phyloP scores from a whole-genome alignment of 2,888 invertebrate genomes.

The Nipponacmea schrenckii region DNA sequence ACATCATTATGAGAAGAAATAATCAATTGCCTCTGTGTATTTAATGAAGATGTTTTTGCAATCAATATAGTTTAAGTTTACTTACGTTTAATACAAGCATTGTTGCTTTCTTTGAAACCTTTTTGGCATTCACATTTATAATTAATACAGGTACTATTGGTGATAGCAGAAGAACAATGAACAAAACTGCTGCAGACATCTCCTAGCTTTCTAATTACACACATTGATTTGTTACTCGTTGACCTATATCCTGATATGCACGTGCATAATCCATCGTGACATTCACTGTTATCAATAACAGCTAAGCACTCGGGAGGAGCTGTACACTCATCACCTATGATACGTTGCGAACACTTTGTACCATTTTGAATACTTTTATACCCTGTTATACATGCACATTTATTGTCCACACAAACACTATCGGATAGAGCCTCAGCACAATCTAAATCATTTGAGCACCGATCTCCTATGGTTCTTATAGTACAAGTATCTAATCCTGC shows the following conservation, averaged over 20 bases:
- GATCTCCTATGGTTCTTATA: neutral
- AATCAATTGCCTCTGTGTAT: too few relatives aligned
- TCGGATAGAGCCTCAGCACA: conserved; percentile 12
- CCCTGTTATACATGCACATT: conserved; percentile 16
- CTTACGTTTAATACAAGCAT: conserved; percentile 18
- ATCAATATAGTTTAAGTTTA: neutral
- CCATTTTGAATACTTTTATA: neutral
- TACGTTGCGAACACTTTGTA: neutral
- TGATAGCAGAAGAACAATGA: conserved; percentile 15
- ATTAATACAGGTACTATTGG: conserved; percentile 12
- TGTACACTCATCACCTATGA: neutral
- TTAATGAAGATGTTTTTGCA: too few relatives aligned
- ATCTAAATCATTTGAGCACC: conserved; percentile 12
- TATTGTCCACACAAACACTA: conserved; percentile 14
- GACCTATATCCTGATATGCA: neutral
- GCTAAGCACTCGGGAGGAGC: neutral
- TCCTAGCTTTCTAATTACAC: neutral
- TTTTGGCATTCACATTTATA: conserved; percentile 10
- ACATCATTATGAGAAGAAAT: too few relatives aligned
- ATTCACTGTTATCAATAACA: neutral
- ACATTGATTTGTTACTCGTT: neutral
- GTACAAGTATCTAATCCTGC: neutral
- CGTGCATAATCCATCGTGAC: neutral
- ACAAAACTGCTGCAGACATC: neutral
- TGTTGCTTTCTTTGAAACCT: conserved; percentile 12